Base-by-base conservation (phyloP, 2,113 vertebrate species). In the Silurus meridionalis region DNA sequence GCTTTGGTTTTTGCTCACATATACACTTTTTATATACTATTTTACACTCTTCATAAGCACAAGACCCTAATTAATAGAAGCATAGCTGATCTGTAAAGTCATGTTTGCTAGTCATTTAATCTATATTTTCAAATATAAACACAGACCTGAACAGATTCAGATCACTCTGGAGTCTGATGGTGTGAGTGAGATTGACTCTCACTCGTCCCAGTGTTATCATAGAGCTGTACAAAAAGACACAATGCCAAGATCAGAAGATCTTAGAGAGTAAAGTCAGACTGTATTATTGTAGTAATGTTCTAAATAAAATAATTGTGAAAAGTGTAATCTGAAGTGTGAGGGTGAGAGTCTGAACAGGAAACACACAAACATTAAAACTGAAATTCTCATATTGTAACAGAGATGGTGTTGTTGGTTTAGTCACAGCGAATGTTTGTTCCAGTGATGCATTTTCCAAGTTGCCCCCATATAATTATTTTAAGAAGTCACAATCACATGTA, bases 111-210 rank as follows among this genome's bases (percentile, higher is more conserved):
- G 37, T 2, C 2, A 37, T 37, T 37, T 37, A 37, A 37, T 37
- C 37, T 37, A 37, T 37, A 37, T 37, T 37, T 37, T 37, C 0
- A 37, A 2, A 37, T 37, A 37, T 37, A 37, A 37, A 37, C 28
- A 19, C 17, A 60, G 88, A 58, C 85, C 80, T 58, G 78, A 82
- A 50, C 28, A 80, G 46, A 79, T 80, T 17, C 50, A 19, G 55
- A 87, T 69, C 53, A 25, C 84, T 9, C 71, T 89, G 48, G 66
- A 80, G 85, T 91, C 75, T 58, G 55, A 55, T 63, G 21, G 83
- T 8, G 75, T 87, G 83, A 60, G 50, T 48, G 48, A 48, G 64
- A 57, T 28, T 67, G 19, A 8, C 19, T 7, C 52, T 13, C 67
- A 37, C 37, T 37, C 37, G 2, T 37, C 37, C 37, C 37, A 37